Base-by-base conservation (phyloP, 2,797 vertebrate species). In the Eutrigla gurnardus region DNA sequence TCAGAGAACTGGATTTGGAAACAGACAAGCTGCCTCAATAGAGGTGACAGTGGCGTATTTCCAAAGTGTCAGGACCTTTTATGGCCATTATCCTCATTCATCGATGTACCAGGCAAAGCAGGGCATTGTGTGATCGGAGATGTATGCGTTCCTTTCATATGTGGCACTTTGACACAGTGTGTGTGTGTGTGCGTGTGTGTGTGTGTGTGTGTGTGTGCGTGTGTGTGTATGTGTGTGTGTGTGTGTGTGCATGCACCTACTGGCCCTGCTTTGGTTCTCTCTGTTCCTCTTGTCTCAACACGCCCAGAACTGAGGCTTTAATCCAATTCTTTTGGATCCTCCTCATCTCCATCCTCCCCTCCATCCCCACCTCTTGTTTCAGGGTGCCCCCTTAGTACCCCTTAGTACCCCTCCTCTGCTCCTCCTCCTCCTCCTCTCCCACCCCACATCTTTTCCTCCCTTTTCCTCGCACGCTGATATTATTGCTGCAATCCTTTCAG, bases 111-210 rank as follows among this genome's bases (percentile, higher is more conserved):
- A 91, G 80, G 89, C 79, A 89, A 87, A 84, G 80, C 75, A 53
- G 37, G 37, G 65, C 76, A 90, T 94, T 92, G 88, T 89, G 91
- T 2, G 0, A 3, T 12, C 0, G 45, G 76, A 90, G 89, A 93
- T 92, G 80, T 88, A 90, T 94, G 90, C 90, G 78, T 46, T 77
- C 76, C 78, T 93, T 93, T 93, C 89, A 92, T 83, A 63, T 77
- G 52, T 33, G 9, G 7, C 65, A 72, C 77, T 67, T 55, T 73
- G 54, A 76, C 63, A 65, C 42, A 54, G 15, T 80, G 37, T 49
- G 36, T 64, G 52, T 40, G 68, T 65, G 37, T 55, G 50, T 73
- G 65, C 64, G 32, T 53, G 46, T 71, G 36, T 64, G 36, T 65
- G 50, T 35, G 49, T 58, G 61, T 73, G 62, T 60, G 45, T 59